Evolutionary conservation across 2,888 invertebrate genomes (phyloP), one percentile per base, ranked within the genome.

Genomic region (Prenolepis imparis): DNA sequence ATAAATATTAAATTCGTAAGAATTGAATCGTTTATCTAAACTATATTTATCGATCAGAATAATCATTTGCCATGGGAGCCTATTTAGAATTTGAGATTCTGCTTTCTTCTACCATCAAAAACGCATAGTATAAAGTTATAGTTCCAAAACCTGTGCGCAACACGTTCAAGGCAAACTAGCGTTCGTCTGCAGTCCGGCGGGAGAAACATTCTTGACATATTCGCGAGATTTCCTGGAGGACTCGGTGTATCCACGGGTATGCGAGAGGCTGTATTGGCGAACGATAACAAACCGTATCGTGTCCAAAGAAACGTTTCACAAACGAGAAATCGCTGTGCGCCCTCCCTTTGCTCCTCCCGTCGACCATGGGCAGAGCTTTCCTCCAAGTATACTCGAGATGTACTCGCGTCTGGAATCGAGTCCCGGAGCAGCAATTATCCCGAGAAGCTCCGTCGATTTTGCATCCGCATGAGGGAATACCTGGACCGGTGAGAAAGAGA

Each of bases 361-460:
- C 82, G 87, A 81, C 85, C 74, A 78, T 59, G 72, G 83, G 88
- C 61, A 84, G 86, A 88, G 85, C 66, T 85, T 89, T 88, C 83
- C 85, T 84, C 82, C 78, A 82, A 83, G 83, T 78, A 70, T 84
- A 84, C 88, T 87, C 87, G 87, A 88, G 87, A 86, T 87, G 85
- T 84, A 86, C 86, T 88, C 88, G 77, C 84, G 86, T 89, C 89
- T 88, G 85, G 84, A 84, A 90, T 87, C 87, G 90, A 88, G 90
- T 87, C 88, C 86, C 85, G 86, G 73, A 89, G 90, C 89, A 88
- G 91, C 91, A 92, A 92, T 92, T 92, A 92, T 92, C 88, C 87
- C 85, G 82, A 84, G 83, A 88, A 89, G 85, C 87, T 91, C 81
- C 85, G 83, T 83, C 89, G 89, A 91, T 90, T 92, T 90, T 90